Base-by-base conservation (phyloP, 1,140 invertebrate genomes). In the Diorhabda elongata region DNA sequence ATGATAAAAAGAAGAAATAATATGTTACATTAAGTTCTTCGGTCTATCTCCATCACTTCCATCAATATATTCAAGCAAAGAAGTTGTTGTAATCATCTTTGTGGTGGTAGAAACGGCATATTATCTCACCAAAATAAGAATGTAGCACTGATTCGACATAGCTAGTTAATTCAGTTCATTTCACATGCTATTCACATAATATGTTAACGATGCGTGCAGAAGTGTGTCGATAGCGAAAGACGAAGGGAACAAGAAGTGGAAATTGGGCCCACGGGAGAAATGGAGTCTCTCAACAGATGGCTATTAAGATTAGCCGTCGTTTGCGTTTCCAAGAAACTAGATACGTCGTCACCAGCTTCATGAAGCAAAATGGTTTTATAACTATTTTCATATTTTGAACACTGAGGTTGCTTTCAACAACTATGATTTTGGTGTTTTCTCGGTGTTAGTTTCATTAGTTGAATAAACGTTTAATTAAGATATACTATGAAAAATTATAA, bases 191-290 rank as follows among this genome's bases (percentile, higher is more conserved):
- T 71, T 69, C 72, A 73, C 72, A 71, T 73, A 73, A 73, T 73
- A 73, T 69, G 72, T 71, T 73, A 73, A 73, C 70, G 72, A 73
- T 73, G 72, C 72, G 70, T 73, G 69, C 61, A 70, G 62, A 71
- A 71, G 67, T 71, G 67, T 62, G 67, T 58, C 58, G 61, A 67
- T 61, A 66, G 66, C 64, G 59, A 8, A 52, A 52, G 47, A 52
- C 47, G 47, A 52, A 52, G n/a, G 52, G 42, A 47, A 60, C 41
- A 57, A 64, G 61, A 61, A 67, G 64, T 66, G 69, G 59, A 44
- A 66, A 66, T 66, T 56, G 69, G 56, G 65, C 65, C 64, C 61
- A 26, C 61, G 58, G 61, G 61, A 58, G 42, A 57, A 44, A 59
- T 69, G 64, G 58, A 66, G 44, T 64, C 57, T 47, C 61, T 47